A percentile compares a stretch with the other conserved stretches of the same genome.
Conservation (phyloP, 1,140 invertebrate genomes). For the Xylocopa sonorina region DNA sequence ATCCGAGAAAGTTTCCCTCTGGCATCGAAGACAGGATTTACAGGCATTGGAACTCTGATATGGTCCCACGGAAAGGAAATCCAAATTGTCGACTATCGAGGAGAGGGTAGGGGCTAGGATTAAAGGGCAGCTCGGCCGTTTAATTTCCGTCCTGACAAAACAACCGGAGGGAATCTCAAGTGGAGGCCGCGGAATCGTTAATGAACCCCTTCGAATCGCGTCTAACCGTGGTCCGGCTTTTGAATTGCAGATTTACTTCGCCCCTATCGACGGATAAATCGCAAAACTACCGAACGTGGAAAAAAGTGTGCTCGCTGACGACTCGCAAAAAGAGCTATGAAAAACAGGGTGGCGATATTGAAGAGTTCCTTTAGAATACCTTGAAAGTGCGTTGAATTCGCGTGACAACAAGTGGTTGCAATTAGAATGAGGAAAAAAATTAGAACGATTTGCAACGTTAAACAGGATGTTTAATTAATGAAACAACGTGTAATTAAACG, state of each 20-base stretch:
- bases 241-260: constrained; percentile 67
- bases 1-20: not conserved
- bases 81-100: constrained; percentile 13
- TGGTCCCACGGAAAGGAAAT: constrained; percentile 42
- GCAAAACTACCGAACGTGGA: not conserved
- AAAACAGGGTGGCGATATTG: too few relatives aligned
- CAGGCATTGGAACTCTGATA: constrained; percentile 13
- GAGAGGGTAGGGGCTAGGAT: constrained; percentile 2
- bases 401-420: too few relatives aligned
- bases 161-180: constrained; percentile 30
- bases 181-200: constrained; percentile 55
- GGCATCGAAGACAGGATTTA: constrained; percentile 8
- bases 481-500: constrained; percentile 34
- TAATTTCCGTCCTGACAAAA: constrained; percentile 62
- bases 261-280: constrained; percentile 21
- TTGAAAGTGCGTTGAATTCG: too few relatives aligned
- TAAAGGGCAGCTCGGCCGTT: constrained; percentile 51
- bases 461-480: too few relatives aligned
- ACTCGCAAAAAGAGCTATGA: too few relatives aligned
- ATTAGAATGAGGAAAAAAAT: too few relatives aligned
- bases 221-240: constrained; percentile 54
- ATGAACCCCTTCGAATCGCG: constrained; percentile 56
- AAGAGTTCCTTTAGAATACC: too few relatives aligned
- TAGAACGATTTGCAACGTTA: too few relatives aligned
- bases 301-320: constrained; percentile 29